Base-by-base conservation (phyloP, 2,797 vertebrate genomes). In the Danio aesculapii region DNA sequence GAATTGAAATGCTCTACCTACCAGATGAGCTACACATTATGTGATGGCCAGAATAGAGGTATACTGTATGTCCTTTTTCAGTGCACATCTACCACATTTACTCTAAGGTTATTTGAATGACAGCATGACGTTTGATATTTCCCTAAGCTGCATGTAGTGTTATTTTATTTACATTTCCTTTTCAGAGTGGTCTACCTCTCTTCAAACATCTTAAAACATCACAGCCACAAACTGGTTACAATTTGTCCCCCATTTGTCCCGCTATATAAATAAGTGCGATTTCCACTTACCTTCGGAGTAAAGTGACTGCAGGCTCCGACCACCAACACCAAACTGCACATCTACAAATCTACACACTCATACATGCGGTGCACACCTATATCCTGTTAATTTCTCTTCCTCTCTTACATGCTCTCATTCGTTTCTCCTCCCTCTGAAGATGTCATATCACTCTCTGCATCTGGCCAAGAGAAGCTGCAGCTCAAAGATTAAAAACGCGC, bases 321-420 rank as follows among this genome's bases (percentile, higher is more conserved):
- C 57, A 19, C 57, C n/a, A 55, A 64, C 30, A 84, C 75, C 53
- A n/a, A 81, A 62, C 57, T 71, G 61, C 43, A 78, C 53, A 68
- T 84, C 64, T 77, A 30, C 81, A 63, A 53, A 53, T 14, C 7
- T 43, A 68, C 43, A 58, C 73, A 57, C 59, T 57, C 43, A 50
- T 46, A 41, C 21, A 49, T 50, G 19, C 21, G 69, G 4, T 30
- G 9, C 57, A 74, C 43, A 71, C 74, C 74, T 81, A 71, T 64
- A 83, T 84, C 82, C 84, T 81, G 81, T 82, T 75, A 49, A 59
- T 72, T 66, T 59, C 61, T 63, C 46, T 80, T 68, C 74, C 64
- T 71, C 68, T 71, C 58, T 19, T 57, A 13, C 59, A 7, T 77
- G 49, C 62, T 8, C 39, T 46, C 62, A 44, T 83, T n/a, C 14